Evolutionary conservation across 2,797 vertebrate species (phyloP).

Genomic region (Ataeniobius toweri): DNA sequence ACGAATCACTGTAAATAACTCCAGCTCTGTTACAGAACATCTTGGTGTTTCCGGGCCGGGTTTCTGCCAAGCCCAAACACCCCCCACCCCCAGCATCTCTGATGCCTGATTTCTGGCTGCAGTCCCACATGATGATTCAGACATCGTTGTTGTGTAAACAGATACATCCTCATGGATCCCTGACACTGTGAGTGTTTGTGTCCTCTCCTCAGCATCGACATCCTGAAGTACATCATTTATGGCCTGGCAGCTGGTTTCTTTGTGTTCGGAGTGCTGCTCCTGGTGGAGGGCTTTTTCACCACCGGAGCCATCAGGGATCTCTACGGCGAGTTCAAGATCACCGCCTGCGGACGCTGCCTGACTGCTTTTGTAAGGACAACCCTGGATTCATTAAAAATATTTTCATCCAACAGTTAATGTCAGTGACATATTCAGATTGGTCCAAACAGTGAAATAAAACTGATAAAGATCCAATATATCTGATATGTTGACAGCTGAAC

Average conservation of each 20-base stretch:
- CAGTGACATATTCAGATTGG: background rate
- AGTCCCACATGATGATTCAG: background rate
- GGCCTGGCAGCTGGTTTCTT: constrained; percentile 97
- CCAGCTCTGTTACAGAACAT: background rate
- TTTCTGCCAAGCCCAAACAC: too few species aligned
- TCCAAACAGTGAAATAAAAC: background rate
- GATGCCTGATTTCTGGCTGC: too few species aligned
- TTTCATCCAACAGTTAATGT: too few species aligned
- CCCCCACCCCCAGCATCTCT: too few species aligned
- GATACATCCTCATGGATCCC: constrained; percentile 13
- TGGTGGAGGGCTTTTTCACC: constrained; percentile 99
- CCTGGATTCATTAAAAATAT: too few species aligned
- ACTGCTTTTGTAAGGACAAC: constrained; percentile 89
- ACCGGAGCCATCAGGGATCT: constrained; percentile 97
- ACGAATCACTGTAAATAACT: background rate
- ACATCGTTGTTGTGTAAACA: constrained; percentile 26
- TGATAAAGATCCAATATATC: too few species aligned
- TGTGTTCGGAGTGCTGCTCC: constrained; percentile 94
- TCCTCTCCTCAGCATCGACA: constrained; percentile 86
- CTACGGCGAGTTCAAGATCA: constrained; percentile 98
- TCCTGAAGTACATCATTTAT: constrained; percentile 98
- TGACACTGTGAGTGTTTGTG: constrained; percentile 18
- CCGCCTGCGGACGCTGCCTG: constrained; percentile 95
- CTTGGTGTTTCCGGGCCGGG: too few species aligned
- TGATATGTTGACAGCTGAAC: background rate